Percentiles rank a stretch among this genome's conserved stretches.
Conservation (phyloP, 2,888 invertebrate species). For the Ferdinandea cuprea region DNA sequence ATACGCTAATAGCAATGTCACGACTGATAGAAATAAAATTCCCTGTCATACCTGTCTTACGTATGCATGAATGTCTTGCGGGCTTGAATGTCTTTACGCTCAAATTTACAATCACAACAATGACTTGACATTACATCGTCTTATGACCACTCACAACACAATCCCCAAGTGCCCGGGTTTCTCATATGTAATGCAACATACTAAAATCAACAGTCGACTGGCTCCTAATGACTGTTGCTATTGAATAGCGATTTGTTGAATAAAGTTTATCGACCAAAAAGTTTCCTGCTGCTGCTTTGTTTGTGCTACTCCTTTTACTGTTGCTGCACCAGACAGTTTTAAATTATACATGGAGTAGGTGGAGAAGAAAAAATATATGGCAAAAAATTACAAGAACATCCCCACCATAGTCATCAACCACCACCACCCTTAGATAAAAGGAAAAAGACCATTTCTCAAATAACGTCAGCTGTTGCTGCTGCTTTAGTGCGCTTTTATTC, state of each 20-base stretch:
- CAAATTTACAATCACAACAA: neutral
- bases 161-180: too few species aligned
- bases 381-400: neutral
- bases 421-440: slow-evolving; percentile 9
- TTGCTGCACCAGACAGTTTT: slow-evolving; percentile 34
- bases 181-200: slow-evolving; percentile 37
- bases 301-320: neutral
- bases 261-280: slow-evolving; percentile 42
- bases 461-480: slow-evolving; percentile 23
- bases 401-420: neutral
- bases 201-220: slow-evolving; percentile 15
- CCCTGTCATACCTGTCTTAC: slow-evolving; percentile 15
- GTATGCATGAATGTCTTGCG: slow-evolving; percentile 6
- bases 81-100: neutral
- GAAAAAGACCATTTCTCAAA: slow-evolving; percentile 35
- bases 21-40: slow-evolving; percentile 13
- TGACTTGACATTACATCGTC: slow-evolving; percentile 12
- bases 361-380: slow-evolving; percentile 3
- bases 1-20: slow-evolving; percentile 1
- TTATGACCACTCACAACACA: slow-evolving; percentile 9
- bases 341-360: slow-evolving; percentile 13
- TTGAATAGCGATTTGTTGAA: slow-evolving; percentile 53
- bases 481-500: slow-evolving; percentile 35
- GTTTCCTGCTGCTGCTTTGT: neutral
- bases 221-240: slow-evolving; percentile 35